Evolutionary conservation across 2,888 invertebrate species (phyloP).

Genomic region (Brassicogethes aeneus): DNA sequence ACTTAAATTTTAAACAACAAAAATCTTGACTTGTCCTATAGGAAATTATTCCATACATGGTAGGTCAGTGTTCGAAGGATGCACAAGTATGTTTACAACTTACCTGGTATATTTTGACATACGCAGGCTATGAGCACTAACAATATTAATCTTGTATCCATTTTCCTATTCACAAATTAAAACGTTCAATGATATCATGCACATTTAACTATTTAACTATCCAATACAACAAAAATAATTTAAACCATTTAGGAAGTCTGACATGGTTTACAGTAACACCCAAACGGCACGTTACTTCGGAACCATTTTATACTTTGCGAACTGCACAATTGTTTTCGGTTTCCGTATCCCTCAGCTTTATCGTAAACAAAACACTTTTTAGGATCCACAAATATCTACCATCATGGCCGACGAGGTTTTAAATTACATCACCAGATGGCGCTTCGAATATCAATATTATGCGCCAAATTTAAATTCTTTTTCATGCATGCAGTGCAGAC

Average conservation of each 20-base stretch:
- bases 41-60: too few species aligned
- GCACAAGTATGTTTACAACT: too few species aligned
- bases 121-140: slow-evolving; percentile 10
- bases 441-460: neutral
- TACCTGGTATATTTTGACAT: slow-evolving; percentile 4
- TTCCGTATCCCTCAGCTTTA: too few species aligned
- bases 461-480: slow-evolving; percentile 3
- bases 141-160: neutral
- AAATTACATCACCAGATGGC: neutral
- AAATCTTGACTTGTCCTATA: too few species aligned
- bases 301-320: too few species aligned
- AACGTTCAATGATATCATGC: neutral
- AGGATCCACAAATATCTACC: neutral
- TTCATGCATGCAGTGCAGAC: too few species aligned
- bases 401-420: neutral
- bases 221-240: slow-evolving; percentile 2
- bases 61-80: too few species aligned
- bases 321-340: too few species aligned
- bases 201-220: slow-evolving; percentile 6
- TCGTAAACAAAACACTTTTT: slow-evolving; percentile 1
- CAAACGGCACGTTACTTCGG: too few species aligned
- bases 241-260: neutral
- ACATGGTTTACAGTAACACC: neutral
- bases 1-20: too few species aligned
- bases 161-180: neutral